These are phyloP conservation scores for Sarcophaga subvicina DNA, from an alignment of 2,888 invertebrate genomes.

Conservation along the genomic window DNA sequence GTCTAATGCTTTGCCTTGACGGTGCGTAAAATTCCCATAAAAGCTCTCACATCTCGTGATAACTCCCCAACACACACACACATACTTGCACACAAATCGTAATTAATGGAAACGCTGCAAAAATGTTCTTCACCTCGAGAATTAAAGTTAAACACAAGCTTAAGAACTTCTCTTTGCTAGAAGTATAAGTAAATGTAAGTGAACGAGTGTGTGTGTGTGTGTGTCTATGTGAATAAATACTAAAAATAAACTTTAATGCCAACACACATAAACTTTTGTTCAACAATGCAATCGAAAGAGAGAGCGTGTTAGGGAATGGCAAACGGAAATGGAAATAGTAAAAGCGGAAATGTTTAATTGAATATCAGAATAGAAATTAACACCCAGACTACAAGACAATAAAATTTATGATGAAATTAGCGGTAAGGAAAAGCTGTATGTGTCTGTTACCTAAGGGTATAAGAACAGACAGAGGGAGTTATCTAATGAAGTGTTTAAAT, in stretches of 20 bases:
- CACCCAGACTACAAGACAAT: neutral
- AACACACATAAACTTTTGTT: conserved; percentile 11
- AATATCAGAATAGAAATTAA: neutral
- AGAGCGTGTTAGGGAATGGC: neutral
- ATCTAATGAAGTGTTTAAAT: no score
- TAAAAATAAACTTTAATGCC: conserved; percentile 3
- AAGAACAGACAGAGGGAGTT: no score
- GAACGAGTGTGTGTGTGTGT: no score
- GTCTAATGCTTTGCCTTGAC: neutral
- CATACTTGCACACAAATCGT: neutral
- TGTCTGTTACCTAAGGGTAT: neutral
- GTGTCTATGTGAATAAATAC: neutral
- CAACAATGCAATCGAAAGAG: neutral
- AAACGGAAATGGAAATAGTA: conserved; percentile 14
- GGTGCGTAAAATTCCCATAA: conserved; percentile 1
- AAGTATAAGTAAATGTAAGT: no score
- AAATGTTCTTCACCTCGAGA: neutral
- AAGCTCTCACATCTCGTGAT: neutral
- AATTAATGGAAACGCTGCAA: conserved; percentile 31
- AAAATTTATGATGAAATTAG: neutral
- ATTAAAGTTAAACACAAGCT: conserved; percentile 18
- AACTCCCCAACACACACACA: neutral
- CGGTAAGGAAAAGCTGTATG: neutral
- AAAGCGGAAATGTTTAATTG: conserved; percentile 8
- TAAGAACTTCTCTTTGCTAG: neutral